Evolutionary conservation across 2,888 invertebrate species (phyloP).

Genomic region (Hypolimnas misippus): DNA sequence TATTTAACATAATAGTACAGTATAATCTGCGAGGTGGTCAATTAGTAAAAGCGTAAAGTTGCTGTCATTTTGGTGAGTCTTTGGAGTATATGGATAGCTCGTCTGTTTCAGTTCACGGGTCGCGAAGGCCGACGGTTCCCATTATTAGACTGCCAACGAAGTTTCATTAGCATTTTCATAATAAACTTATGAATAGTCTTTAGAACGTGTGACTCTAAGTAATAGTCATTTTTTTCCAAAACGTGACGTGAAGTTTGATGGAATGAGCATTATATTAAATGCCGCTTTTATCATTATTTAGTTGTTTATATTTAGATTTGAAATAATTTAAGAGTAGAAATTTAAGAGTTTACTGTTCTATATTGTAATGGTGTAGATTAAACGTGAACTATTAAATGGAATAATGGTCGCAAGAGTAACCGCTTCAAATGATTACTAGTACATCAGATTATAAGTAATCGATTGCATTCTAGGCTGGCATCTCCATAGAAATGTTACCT

Average conservation of each 20-base stretch:
- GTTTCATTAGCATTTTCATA: constrained; percentile 75
- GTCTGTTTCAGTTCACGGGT: constrained; percentile 57
- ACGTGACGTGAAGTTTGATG: constrained; percentile 28
- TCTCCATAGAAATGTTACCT: constrained; percentile 63
- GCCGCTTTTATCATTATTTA: background rate
- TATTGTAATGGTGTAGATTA: too few relatives aligned
- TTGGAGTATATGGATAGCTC: constrained; percentile 58
- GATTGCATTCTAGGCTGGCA: constrained; percentile 15
- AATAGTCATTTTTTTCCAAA: constrained; percentile 44
- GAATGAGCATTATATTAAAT: constrained; percentile 14
- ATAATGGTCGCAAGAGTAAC: background rate
- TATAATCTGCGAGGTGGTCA: constrained; percentile 75
- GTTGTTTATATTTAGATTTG: background rate
- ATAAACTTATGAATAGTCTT: constrained; percentile 73
- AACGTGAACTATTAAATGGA: too few relatives aligned
- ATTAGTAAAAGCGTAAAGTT: constrained; percentile 79
- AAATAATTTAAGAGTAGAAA: too few relatives aligned
- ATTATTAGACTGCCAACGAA: constrained; percentile 64
- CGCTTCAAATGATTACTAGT: background rate
- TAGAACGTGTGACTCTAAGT: constrained; percentile 46
- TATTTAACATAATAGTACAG: constrained; percentile 66
- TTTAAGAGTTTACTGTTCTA: too few relatives aligned
- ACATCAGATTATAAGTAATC: background rate
- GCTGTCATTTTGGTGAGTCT: constrained; percentile 79
- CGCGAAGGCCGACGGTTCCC: constrained; percentile 70